Percentiles rank a stretch among this genome's conserved stretches.
Evolutionary conservation across 2,888 invertebrate genomes (phyloP).

Genomic region (Mesochorus sp.): DNA sequence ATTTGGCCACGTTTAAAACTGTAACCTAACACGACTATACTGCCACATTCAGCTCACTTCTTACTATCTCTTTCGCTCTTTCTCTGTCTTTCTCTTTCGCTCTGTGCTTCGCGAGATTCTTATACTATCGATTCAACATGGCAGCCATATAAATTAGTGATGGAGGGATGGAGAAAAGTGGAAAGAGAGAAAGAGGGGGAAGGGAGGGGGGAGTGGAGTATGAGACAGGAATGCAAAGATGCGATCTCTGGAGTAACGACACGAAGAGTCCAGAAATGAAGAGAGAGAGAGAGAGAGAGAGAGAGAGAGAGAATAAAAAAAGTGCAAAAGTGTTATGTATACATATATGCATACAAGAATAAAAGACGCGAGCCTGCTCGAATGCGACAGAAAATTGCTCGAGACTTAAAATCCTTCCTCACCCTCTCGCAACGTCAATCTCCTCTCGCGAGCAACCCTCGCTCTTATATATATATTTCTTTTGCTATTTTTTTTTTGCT

Average conservation of each 20-base stretch:
- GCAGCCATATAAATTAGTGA: conserved; percentile 78
- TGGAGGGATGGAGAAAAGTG: conserved; percentile 56
- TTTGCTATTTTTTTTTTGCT: background rate
- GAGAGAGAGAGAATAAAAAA: conserved; percentile 10
- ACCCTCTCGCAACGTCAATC: background rate
- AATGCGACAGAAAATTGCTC: conserved; percentile 23
- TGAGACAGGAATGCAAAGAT: conserved; percentile 31
- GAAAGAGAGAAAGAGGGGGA: background rate
- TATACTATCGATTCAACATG: conserved; percentile 78
- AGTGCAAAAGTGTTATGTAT: background rate
- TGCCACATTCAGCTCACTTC: conserved; percentile 63
- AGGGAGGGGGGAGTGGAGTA: background rate
- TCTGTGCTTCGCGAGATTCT: conserved; percentile 57
- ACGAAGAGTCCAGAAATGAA: conserved; percentile 21
- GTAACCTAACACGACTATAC: conserved; percentile 80
- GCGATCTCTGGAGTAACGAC: conserved; percentile 13
- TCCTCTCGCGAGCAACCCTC: background rate
- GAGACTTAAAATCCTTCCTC: background rate
- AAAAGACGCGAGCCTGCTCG: background rate
- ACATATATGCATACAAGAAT: too few species aligned
- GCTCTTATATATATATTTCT: background rate
- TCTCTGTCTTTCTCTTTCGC: background rate
- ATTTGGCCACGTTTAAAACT: conserved; percentile 81
- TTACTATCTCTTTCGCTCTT: conserved; percentile 16
- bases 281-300: background rate